Conservation (phyloP, 2,113 vertebrate species). For the Eublepharis macularius region DNA sequence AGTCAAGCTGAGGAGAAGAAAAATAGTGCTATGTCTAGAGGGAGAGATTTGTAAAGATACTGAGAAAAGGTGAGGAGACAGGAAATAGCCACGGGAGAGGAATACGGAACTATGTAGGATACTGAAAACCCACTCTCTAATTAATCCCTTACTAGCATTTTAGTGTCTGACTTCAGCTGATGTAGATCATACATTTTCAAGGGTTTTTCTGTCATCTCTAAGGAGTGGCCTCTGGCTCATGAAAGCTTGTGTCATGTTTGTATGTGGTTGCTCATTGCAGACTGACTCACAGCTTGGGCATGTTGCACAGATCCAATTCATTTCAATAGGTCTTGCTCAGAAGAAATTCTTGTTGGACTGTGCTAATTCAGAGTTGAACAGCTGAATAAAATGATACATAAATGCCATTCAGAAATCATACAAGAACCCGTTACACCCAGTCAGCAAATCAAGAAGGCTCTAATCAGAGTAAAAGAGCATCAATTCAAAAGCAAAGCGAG, state of each 20-base stretch:
- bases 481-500: not conserved
- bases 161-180: too few species aligned
- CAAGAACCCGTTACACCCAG: not conserved
- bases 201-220: too few species aligned
- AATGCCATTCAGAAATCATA: not conserved
- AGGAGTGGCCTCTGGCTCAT: too few species aligned
- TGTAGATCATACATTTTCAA: too few species aligned
- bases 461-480: not conserved
- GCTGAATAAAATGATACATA: not conserved
- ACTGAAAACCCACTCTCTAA: too few species aligned
- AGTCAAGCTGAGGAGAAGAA: too few species aligned
- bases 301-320: not conserved
- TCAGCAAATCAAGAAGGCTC: not conserved
- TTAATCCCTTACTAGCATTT: too few species aligned
- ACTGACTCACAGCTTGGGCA: not conserved
- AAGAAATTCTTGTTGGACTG: not conserved
- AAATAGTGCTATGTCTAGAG: too few species aligned
- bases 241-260: not conserved
- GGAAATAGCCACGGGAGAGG: too few species aligned
- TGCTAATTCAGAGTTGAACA: not conserved
- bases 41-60: too few species aligned
- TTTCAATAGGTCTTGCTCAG: not conserved
- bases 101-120: too few species aligned
- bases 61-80: too few species aligned
- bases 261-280: not conserved